Conservation (phyloP, 2,888 invertebrate genomes). For the Sthenelais limicola region DNA sequence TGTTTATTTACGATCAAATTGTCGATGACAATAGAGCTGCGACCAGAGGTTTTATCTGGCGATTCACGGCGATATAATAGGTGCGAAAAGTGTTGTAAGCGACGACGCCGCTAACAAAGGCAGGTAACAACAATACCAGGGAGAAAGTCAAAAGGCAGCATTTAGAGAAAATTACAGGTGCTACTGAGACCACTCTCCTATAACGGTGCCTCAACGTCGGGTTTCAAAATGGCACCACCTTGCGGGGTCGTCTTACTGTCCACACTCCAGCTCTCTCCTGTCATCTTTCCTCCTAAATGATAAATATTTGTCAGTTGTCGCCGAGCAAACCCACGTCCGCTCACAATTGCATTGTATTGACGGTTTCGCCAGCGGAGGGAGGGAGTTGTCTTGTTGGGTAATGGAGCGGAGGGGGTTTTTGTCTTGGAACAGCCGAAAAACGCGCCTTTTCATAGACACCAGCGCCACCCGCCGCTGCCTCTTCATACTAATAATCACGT, state of each 20-base stretch:
- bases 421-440: too few relatives aligned
- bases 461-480: too few relatives aligned
- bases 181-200: not conserved
- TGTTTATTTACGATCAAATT: too few relatives aligned
- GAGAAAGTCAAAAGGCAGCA: constrained; percentile 28
- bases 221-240: constrained; percentile 22
- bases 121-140: constrained; percentile 1
- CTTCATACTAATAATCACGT: too few relatives aligned
- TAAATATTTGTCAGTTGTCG: constrained; percentile 36
- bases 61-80: not conserved
- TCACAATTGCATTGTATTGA: constrained; percentile 13
- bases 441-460: too few relatives aligned
- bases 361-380: too few relatives aligned
- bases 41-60: not conserved
- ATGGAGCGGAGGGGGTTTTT: too few relatives aligned
- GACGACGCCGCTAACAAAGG: not conserved
- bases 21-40: too few relatives aligned
- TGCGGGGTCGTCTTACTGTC: constrained; percentile 6
- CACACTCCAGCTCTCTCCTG: constrained; percentile 1
- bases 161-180: constrained; percentile 30
- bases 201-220: not conserved
- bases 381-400: too few relatives aligned
- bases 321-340: not conserved
- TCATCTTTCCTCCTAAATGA: constrained; percentile 16
- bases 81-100: not conserved